These are phyloP conservation scores for Pogonus chalceus DNA, from an alignment of 1,140 invertebrate species.

Conservation along the genomic window DNA sequence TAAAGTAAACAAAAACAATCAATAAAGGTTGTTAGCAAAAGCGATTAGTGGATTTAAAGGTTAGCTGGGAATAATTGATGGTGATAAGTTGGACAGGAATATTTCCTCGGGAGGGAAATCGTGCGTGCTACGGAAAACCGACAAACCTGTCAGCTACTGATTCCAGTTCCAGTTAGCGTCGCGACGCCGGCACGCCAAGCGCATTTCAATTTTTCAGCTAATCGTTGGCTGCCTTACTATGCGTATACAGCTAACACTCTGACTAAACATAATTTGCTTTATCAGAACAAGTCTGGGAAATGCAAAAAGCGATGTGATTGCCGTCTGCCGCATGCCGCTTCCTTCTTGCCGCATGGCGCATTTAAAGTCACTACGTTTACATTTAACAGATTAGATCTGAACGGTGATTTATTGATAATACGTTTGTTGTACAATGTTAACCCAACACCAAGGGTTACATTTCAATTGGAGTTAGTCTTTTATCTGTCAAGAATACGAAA, in stretches of 20 bases:
- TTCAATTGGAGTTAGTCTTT: too few species aligned
- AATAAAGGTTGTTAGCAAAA: background rate
- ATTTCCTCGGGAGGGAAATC: background rate
- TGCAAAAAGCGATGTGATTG: background rate
- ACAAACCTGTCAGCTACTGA: background rate
- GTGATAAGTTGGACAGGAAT: background rate
- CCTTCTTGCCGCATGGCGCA: too few species aligned
- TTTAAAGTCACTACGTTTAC: too few species aligned
- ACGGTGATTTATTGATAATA: too few species aligned
- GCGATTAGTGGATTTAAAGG: background rate
- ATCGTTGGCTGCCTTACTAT: background rate
- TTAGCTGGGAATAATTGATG: background rate
- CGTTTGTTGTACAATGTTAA: too few species aligned
- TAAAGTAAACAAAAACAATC: too few species aligned
- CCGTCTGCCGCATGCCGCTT: too few species aligned
- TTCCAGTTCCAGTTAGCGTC: background rate
- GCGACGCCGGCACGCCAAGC: background rate
- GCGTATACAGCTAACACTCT: background rate
- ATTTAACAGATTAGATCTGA: too few species aligned
- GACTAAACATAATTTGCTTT: background rate
- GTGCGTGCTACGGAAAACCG: background rate
- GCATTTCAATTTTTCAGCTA: slow-evolving; percentile 4
- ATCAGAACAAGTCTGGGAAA: too few species aligned
- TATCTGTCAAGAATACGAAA: too few species aligned
- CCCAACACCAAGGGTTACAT: too few species aligned